Conservation (phyloP, 2,888 invertebrate genomes). For the Pollenia griseotomentosa region DNA sequence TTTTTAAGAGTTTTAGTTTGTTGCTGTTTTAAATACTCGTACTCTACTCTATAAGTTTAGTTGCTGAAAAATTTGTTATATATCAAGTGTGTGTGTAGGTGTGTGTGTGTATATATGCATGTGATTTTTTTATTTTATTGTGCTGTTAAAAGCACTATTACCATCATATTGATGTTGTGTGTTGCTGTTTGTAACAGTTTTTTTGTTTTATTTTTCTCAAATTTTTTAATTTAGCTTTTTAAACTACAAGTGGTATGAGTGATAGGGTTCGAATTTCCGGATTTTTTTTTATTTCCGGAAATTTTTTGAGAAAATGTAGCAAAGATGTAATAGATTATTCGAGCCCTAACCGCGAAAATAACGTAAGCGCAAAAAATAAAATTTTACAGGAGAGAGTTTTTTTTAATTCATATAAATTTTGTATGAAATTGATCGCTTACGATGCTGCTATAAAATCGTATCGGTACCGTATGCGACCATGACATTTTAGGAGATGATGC, state of each 20-base stretch:
- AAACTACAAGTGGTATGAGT: conserved; percentile 40
- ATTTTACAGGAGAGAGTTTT: no score
- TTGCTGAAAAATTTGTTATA: conserved; percentile 27
- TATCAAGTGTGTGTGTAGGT: not conserved
- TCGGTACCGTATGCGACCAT: no score
- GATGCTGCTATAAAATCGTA: no score
- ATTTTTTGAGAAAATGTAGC: no score
- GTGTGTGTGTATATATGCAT: not conserved
- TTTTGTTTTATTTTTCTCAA: conserved; percentile 13
- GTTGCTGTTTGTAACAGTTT: conserved; percentile 61
- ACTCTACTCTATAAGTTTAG: conserved; percentile 22
- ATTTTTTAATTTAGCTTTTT: conserved; percentile 54
- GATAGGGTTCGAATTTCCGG: not conserved
- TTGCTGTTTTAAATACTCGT: conserved; percentile 40
- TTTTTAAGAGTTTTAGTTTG: conserved; percentile 38
- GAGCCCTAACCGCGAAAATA: no score
- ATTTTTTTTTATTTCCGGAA: no score
- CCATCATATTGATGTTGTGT: conserved; percentile 45
- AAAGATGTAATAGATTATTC: no score
- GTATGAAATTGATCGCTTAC: no score
- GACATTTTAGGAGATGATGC: no score
- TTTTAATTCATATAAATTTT: no score
- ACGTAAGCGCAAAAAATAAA: no score
- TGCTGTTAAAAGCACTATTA: conserved; percentile 50
- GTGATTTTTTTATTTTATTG: conserved; percentile 8